Evolutionary conservation across 2,113 vertebrate genomes (phyloP).

Genomic region (Callorhinus ursinus): DNA sequence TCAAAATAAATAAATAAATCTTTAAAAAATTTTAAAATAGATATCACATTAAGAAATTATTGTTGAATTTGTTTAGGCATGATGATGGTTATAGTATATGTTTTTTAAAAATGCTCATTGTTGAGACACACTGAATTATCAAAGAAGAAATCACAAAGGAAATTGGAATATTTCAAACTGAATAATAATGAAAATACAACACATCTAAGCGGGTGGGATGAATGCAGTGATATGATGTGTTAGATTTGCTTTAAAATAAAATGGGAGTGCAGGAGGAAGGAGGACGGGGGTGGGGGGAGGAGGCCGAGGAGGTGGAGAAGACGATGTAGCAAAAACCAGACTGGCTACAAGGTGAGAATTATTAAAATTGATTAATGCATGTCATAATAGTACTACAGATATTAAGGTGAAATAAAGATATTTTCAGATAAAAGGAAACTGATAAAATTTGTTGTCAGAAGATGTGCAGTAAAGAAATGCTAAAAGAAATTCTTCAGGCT

Average conservation of each 20-base stretch:
- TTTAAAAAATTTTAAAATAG: neutral
- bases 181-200: neutral
- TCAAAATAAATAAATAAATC: neutral
- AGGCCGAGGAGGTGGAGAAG: neutral
- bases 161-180: neutral
- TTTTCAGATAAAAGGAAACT: neutral
- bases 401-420: neutral
- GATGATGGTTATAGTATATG: neutral
- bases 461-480: neutral
- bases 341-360: neutral
- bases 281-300: neutral
- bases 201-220: neutral
- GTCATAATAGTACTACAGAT: neutral
- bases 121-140: neutral
- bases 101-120: neutral
- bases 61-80: neutral
- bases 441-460: neutral
- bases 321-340: neutral
- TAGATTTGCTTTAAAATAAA: neutral
- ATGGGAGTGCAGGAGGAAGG: neutral
- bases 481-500: neutral
- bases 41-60: neutral
- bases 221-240: neutral
- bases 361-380: neutral
- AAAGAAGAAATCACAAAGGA: neutral